Base-by-base conservation (phyloP, 1,140 invertebrate genomes). In the Psix sp. region DNA sequence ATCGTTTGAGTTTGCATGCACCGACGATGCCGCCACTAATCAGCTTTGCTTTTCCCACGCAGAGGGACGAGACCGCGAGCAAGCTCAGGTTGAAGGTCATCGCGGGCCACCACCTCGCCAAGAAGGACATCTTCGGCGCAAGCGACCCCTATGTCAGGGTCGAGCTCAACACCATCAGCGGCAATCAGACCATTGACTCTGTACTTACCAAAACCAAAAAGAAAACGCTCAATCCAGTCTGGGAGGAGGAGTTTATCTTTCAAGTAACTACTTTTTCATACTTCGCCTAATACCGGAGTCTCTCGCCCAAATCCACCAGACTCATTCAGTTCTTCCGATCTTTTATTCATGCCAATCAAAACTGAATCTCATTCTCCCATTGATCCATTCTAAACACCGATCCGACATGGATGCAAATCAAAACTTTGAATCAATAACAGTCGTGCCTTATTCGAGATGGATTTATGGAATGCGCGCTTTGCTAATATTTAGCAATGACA, bases 61-160 rank as follows among this genome's bases (percentile, higher is more conserved):
- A 94, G 93, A 91, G 90, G 84, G 92, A 93, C 82, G 92, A 93
- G 78, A 90, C 90, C 68, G 91, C 92, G 77, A 92, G 90, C 84
- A 90, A 93, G 81, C 86, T 96, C 78, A 91, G 94, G 75, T 88
- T 96, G 77, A 93, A 91, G 85, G 93, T 98, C 46, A 90, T 97
- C 57, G 92, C 92, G 77, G 97, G 96, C 20, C 93, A 94, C 85
- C 93, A 95, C 76, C 89, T 99, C 80, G 96, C 97, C 18, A 98
- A 97, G 84, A 99, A 98, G 87, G 97, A 99, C 85, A 98, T 99
- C 78, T 99, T 99, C 91, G 97, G 97, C 80, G 96, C 96, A 76
- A 97, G 96, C 91, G 97, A 99, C 90, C 97, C 97, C 21, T 99
- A 99, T 90, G 96, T 98, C 7, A 91, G 94, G 77, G 93, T 99